A percentile compares a stretch with the other conserved stretches of the same genome.
Conservation (phyloP, 2,797 vertebrate species). For the Syngnathus acus region DNA sequence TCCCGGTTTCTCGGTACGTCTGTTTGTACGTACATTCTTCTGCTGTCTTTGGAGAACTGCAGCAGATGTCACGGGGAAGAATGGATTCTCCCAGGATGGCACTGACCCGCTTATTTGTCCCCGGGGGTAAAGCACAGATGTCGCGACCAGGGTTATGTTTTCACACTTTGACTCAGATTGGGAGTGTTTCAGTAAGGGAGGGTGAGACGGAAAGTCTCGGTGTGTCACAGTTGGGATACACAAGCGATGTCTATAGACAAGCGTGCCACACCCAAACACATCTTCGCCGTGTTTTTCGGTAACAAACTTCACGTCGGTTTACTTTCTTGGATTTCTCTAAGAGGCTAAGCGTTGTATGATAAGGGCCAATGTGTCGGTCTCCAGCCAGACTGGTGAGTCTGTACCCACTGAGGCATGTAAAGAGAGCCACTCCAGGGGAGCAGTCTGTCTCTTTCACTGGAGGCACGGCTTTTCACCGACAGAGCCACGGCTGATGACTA, state of each 20-base stretch:
- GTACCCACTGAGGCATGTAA: slow-evolving; percentile 50
- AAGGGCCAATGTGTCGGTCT: slow-evolving; percentile 35
- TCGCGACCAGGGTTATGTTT: slow-evolving; percentile 38
- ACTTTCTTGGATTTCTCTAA: slow-evolving; percentile 1
- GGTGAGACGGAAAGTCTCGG: not conserved
- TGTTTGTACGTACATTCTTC: slow-evolving; percentile 58
- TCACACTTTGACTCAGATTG: not conserved
- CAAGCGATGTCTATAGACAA: not conserved
- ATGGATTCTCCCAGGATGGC: slow-evolving; percentile 56
- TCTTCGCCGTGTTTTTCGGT: not conserved
- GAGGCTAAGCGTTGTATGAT: slow-evolving; percentile 31
- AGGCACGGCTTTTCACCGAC: slow-evolving; percentile 47
- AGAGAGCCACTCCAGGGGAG: slow-evolving; percentile 43
- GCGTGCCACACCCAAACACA: not conserved
- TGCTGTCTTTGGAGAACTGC: slow-evolving; percentile 53
- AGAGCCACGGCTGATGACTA: slow-evolving; percentile 49
- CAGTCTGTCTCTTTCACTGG: slow-evolving; percentile 37
- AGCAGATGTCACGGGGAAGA: slow-evolving; percentile 65
- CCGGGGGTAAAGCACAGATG: slow-evolving; percentile 63
- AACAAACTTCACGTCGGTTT: not conserved
- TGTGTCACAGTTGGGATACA: not conserved
- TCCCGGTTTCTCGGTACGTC: slow-evolving; percentile 26
- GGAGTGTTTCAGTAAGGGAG: not conserved
- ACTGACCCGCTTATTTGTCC: slow-evolving; percentile 66
- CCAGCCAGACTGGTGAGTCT: slow-evolving; percentile 35